Conservation (phyloP, 2,888 invertebrate genomes). For the Chymomyza procnemis region DNA sequence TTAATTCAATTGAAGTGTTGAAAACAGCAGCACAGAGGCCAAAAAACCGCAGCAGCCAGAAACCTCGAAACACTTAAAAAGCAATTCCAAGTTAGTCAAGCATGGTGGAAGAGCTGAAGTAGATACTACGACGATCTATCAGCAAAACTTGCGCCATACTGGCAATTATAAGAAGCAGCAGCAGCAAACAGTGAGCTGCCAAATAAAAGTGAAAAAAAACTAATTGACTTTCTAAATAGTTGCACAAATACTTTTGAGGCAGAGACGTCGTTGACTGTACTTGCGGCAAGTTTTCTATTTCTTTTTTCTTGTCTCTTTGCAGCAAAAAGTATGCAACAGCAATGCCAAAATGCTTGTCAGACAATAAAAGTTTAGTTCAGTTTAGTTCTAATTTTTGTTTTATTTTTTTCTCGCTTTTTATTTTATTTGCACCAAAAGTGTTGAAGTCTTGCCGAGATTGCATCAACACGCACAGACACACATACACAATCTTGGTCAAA, state of each 20-base stretch:
- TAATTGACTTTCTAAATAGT: conserved; percentile 69
- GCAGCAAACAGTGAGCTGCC: neutral
- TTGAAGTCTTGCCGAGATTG: neutral
- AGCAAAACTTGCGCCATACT: neutral
- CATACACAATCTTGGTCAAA: conserved; percentile 45
- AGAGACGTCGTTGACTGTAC: conserved; percentile 4
- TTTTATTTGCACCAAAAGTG: neutral
- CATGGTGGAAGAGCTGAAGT: neutral
- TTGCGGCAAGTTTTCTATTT: conserved; percentile 32
- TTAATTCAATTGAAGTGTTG: conserved; percentile 27
- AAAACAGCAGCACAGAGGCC: neutral
- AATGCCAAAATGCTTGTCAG: conserved; percentile 35
- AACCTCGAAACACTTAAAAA: conserved; percentile 1
- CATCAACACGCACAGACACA: conserved; percentile 25
- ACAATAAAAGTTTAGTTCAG: conserved; percentile 39
- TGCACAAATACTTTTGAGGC: conserved; percentile 51
- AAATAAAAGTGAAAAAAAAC: conserved; percentile 23
- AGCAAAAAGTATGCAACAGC: conserved; percentile 4
- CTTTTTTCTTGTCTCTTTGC: neutral
- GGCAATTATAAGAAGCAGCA: neutral
- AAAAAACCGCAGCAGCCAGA: conserved; percentile 5
- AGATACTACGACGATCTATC: neutral
- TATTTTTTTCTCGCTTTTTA: neutral
- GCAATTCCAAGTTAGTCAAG: neutral
- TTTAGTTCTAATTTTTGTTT: neutral